Percentiles rank a stretch among this genome's conserved stretches.
Conservation (phyloP, 2,113 vertebrate species). For the Chamaea fasciata region DNA sequence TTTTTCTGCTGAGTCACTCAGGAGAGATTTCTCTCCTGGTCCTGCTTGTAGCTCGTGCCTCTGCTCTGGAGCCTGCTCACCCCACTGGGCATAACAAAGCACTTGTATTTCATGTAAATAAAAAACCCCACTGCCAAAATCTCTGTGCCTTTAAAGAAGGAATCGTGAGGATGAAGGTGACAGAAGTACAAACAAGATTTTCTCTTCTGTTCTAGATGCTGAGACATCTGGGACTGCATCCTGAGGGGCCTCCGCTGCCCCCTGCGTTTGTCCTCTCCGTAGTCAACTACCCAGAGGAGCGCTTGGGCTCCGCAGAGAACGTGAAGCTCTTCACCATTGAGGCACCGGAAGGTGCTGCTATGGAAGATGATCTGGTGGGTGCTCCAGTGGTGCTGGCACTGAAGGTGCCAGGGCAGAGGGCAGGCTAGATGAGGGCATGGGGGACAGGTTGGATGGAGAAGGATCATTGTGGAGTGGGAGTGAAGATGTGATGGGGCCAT, state of each 20-base stretch:
- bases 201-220: conserved; percentile 73
- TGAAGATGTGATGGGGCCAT: background rate
- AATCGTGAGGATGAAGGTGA: background rate
- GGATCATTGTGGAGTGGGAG: background rate
- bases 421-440: background rate
- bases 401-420: conserved; percentile 74
- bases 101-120: background rate
- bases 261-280: conserved; percentile 75
- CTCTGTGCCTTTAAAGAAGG: background rate
- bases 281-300: conserved; percentile 72
- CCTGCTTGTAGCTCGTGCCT: background rate
- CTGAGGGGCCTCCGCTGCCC: conserved; percentile 73
- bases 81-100: background rate
- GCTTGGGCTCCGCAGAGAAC: background rate
- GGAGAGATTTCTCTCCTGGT: background rate
- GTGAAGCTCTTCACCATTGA: conserved; percentile 75
- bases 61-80: background rate
- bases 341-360: background rate
- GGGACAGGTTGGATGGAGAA: background rate
- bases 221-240: conserved; percentile 77
- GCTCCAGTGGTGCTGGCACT: rapidly evolving
- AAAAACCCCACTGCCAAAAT: background rate
- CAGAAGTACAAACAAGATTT: background rate
- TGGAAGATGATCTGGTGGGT: conserved; percentile 43
- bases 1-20: background rate